Evolutionary conservation across 2,888 invertebrate species (phyloP).

Genomic region (Diploptera punctata): DNA sequence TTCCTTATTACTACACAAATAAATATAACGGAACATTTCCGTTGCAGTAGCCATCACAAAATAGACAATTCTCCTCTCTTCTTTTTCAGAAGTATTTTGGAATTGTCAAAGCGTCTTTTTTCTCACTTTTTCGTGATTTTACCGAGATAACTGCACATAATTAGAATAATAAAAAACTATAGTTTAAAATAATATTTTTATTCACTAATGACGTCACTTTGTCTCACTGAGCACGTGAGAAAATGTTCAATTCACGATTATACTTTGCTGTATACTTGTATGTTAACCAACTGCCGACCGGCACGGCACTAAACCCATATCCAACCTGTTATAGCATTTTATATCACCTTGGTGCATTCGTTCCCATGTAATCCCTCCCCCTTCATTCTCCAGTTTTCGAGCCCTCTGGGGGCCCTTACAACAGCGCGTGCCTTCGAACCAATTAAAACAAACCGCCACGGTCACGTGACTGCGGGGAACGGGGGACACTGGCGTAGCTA

Average conservation of each 20-base stretch:
- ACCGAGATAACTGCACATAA: no score
- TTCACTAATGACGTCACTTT: no score
- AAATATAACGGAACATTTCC: conserved; percentile 43
- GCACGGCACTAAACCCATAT: conserved; percentile 23
- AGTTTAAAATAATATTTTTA: no score
- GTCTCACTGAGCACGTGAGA: no score
- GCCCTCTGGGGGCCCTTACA: neutral
- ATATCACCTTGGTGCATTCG: conserved; percentile 35
- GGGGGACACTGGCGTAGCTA: conserved; percentile 2
- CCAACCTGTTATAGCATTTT: conserved; percentile 35
- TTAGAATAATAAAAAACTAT: no score
- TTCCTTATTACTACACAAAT: conserved; percentile 39
- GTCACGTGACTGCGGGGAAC: conserved; percentile 36
- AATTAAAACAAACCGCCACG: conserved; percentile 29
- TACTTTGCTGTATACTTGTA: no score
- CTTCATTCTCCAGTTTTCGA: neutral
- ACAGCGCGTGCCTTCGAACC: conserved; percentile 41
- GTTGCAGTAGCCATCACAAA: conserved; percentile 35
- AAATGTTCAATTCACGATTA: no score
- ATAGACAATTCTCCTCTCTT: no score
- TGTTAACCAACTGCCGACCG: neutral
- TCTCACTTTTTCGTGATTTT: no score
- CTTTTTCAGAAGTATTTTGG: no score
- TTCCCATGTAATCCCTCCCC: conserved; percentile 21
- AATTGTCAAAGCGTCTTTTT: no score